Percentiles rank a stretch among this genome's conserved stretches.
Conservation (phyloP, 2,888 invertebrate species). For the Melipona bicolor region DNA sequence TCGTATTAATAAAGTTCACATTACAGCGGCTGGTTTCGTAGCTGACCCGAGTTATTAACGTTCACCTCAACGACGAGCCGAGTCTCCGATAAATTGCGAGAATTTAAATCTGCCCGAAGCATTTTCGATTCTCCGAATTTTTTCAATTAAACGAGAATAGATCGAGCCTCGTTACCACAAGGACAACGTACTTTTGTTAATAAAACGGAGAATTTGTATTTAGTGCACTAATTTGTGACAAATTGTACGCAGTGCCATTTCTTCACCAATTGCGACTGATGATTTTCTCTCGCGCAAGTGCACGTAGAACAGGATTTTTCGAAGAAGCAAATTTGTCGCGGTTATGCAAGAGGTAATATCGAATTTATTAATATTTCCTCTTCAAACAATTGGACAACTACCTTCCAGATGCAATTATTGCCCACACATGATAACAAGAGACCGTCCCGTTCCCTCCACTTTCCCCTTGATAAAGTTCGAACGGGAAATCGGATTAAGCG, state of each 20-base stretch:
- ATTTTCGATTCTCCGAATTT: not conserved
- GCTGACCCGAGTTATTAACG: constrained; percentile 19
- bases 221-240: no score
- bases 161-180: no score
- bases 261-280: no score
- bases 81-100: not conserved
- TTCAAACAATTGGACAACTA: not conserved
- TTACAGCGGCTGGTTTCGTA: constrained; percentile 21
- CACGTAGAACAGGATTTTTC: not conserved
- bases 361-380: no score
- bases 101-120: not conserved
- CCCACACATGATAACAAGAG: not conserved
- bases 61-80: not conserved
- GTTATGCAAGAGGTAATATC: no score
- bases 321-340: not conserved
- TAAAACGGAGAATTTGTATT: no score
- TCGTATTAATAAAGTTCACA: constrained; percentile 48
- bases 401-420: not conserved
- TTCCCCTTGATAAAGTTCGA: not conserved
- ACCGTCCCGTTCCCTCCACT: not conserved
- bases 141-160: not conserved
- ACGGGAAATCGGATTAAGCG: not conserved
- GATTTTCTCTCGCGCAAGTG: no score
- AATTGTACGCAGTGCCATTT: not conserved
- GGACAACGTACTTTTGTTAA: no score